A percentile compares a stretch with the other conserved stretches of the same genome.
phyloP scores from a whole-genome alignment of 2,888 invertebrate genomes.

The Capitulum mitella region DNA sequence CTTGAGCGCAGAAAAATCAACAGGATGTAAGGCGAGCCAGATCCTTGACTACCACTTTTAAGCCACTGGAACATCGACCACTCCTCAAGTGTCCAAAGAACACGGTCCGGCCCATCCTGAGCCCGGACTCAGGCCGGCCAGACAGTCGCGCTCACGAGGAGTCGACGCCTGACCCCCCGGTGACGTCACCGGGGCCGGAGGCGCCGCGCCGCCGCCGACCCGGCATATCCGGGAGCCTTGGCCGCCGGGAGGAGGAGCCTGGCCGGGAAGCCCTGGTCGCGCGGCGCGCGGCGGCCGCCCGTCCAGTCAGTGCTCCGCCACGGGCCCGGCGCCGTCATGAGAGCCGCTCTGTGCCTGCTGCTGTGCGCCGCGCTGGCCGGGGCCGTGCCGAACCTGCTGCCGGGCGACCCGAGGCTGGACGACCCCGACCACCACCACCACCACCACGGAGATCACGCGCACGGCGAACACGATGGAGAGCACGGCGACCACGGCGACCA shows the following conservation, averaged over 20 bases:
- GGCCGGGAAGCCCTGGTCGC: no score
- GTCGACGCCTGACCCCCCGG: background rate
- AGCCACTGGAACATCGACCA: background rate
- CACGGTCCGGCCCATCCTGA: background rate
- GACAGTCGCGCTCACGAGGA: background rate
- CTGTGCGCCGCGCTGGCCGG: slow-evolving; percentile 17
- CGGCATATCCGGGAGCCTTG: background rate
- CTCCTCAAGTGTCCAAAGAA: background rate
- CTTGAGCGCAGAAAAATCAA: background rate
- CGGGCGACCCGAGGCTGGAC: slow-evolving; percentile 7
- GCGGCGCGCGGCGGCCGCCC: background rate
- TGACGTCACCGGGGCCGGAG: background rate
- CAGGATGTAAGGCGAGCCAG: background rate
- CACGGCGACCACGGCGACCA: background rate
- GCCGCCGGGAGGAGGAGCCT: background rate
- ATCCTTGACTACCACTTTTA: background rate
- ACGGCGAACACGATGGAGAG: background rate
- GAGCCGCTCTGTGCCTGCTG: slow-evolving; percentile 13
- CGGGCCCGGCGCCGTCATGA: slow-evolving; percentile 14
- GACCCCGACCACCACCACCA: background rate
- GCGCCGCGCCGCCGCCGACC: background rate
- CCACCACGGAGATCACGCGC: slow-evolving; percentile 10
- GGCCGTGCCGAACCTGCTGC: slow-evolving; percentile 6
- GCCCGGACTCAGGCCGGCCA: no score
- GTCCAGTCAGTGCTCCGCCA: background rate